phyloP scores from a whole-genome alignment of 2,888 invertebrate genomes.

The Ophioninae sp. region DNA sequence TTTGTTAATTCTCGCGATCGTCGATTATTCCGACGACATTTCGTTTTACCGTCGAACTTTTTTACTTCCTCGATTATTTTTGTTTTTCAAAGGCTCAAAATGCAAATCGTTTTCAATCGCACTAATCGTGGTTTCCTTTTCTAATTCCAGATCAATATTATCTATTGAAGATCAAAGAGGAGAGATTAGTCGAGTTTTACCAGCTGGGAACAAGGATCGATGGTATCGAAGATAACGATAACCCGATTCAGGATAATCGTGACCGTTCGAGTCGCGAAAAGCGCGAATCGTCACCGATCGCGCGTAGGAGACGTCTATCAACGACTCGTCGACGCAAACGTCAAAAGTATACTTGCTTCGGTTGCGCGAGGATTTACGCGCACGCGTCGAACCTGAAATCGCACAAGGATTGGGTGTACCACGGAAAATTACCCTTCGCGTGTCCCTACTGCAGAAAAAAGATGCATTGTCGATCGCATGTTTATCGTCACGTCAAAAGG shows the following conservation, averaged over 20 bases:
- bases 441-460: slow-evolving; percentile 75
- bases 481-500: slow-evolving; percentile 74
- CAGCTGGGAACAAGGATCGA: slow-evolving; percentile 37
- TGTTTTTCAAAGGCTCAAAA: too few relatives aligned
- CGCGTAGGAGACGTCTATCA: slow-evolving; percentile 46
- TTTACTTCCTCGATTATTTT: too few relatives aligned
- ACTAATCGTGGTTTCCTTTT: slow-evolving; percentile 46
- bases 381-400: slow-evolving; percentile 76
- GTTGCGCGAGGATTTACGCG: slow-evolving; percentile 76
- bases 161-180: slow-evolving; percentile 41
- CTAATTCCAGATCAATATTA: slow-evolving; percentile 45
- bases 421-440: slow-evolving; percentile 76
- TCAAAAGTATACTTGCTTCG: slow-evolving; percentile 71
- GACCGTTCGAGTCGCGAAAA: slow-evolving; percentile 16
- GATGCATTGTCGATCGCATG: slow-evolving; percentile 75
- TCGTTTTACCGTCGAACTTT: too few relatives aligned
- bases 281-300: slow-evolving; percentile 30
- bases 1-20: background rate
- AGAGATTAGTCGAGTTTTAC: slow-evolving; percentile 40
- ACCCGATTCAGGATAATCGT: slow-evolving; percentile 20
- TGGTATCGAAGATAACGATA: slow-evolving; percentile 22
- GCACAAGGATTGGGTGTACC: slow-evolving; percentile 81
- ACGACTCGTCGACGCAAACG: slow-evolving; percentile 6
- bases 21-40: background rate
- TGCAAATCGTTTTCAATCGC: background rate